Evolutionary conservation across 2,888 invertebrate genomes (phyloP), one percentile per base, ranked within the genome.

Genomic region (Ophion obscuratus): DNA sequence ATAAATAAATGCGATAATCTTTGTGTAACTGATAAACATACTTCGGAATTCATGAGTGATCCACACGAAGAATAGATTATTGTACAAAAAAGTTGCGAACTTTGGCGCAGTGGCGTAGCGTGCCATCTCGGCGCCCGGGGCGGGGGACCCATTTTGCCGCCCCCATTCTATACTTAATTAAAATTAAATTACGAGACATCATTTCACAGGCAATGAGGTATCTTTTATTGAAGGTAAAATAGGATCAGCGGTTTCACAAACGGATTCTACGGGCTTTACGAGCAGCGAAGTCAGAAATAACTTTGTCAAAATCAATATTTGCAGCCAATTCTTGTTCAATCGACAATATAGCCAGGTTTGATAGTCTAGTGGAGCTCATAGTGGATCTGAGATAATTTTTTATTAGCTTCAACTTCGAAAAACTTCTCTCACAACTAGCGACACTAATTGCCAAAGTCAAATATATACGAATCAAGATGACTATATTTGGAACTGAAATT

Each of bases 91-190:
- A 31, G 31, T 31, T 31, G 31, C 31, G 31, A 31, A 31, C 31
- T 31, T 31, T 31, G 31, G 31, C n/a, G n/a, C 81, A 61, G 24
- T 24, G 61, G 61, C 61, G 61, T n/a, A 61, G 61, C 61, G 61
- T 61, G 61, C 20, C 6, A 20, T 61, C n/a, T n/a, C 9, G 20
- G 61, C 61, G 61, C 61, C 61, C n/a, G 24, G n/a, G 61, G 61
- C 61, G 61, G 24, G 47, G 17, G 61, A 61, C 6, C n/a, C n/a
- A 61, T 24, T 61, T n/a, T 61, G 61, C 61, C 61, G 61, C 61
- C 61, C 61, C 47, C 47, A 61, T 61, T 20, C 61, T 6, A 61
- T 20, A 61, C 7, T 7, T 20, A 61, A 61, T 61, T 20, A 24
- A 61, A 61, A 61, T 61, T 61, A 61, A 61, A 57, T 57, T 14